Base-by-base conservation (phyloP, 2,888 invertebrate genomes). In the Tineola bisselliella region DNA sequence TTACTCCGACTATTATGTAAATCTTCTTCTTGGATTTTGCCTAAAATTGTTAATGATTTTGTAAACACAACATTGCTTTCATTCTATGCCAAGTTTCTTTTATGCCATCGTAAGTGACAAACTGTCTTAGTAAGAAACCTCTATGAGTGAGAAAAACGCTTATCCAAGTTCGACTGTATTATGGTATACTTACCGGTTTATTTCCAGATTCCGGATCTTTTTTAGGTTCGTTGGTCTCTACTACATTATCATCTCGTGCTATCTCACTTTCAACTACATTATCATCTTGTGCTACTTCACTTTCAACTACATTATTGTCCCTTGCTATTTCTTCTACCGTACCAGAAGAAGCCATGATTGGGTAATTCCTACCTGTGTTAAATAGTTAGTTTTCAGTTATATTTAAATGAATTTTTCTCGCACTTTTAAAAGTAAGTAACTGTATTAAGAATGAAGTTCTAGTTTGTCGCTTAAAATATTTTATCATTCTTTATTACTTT, bases 401-500 rank as follows among this genome's bases (percentile, higher is more conserved):
- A n/a, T n/a, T n/a, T n/a, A n/a, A n/a, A n/a, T n/a, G n/a, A 25
- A 25, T 25, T 25, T 25, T 4, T 25, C 25, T n/a, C n/a, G n/a
- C n/a, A 25, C 2, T 4, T 25, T 25, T 25, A 4, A 25, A 25
- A 25, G 25, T 25, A 25, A 25, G 6, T 25, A 25, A 25, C 2
- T 25, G 6, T 25, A 25, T 4, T 25, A 25, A 25, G 2, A 6
- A 25, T 25, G 25, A 25, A 38, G 10, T 38, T 38, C 38, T 48
- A 48, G 15, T 48, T n/a, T 48, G 10, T 48, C n/a, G 8, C 48
- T n/a, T 48, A 48, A 48, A 48, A 48, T 48, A 48, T 48, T 48
- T 48, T 1, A 48, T 48, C 48, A 15, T 48, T 17, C 2, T 48
- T 48, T 48, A 48, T 17, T 13, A 48, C 15, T 3, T 43, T 3